Percentiles rank a stretch among this genome's conserved stretches.
Conservation (phyloP, 2,888 invertebrate species). For the Atherix ibis region DNA sequence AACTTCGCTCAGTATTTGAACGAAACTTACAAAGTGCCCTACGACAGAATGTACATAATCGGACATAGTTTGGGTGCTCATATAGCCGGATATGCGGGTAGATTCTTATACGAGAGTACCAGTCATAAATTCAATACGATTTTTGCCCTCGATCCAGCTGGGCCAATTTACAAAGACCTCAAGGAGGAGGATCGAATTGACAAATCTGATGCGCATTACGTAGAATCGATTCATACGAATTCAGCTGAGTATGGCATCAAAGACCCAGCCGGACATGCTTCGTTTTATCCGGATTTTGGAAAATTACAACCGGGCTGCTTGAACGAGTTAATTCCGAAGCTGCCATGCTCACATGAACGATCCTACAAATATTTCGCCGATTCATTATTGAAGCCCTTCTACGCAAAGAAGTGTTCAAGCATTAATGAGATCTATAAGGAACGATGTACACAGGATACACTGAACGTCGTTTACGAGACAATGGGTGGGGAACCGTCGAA, state of each 20-base stretch:
- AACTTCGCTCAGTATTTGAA: too few relatives aligned
- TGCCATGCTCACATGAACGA: constrained; percentile 32
- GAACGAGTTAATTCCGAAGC: constrained; percentile 21
- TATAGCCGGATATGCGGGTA: background rate
- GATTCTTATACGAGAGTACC: background rate
- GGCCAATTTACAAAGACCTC: background rate
- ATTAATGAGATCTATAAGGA: too few relatives aligned
- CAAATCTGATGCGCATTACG: background rate
- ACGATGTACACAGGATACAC: too few relatives aligned
- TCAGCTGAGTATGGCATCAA: background rate
- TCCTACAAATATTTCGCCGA: constrained; percentile 33
- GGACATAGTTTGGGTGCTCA: constrained; percentile 3
- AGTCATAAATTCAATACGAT: background rate
- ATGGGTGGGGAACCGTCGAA: background rate
- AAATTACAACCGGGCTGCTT: constrained; percentile 21
- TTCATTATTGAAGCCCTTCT: too few relatives aligned
- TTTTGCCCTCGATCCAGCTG: background rate
- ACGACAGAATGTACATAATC: background rate
- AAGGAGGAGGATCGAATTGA: background rate
- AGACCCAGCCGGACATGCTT: background rate
- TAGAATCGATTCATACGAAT: background rate
- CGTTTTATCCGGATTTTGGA: constrained; percentile 1
- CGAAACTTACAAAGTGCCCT: too few relatives aligned
- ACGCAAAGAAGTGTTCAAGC: too few relatives aligned
- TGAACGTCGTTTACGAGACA: too few relatives aligned